Percentiles rank a stretch among this genome's conserved stretches.
These are phyloP conservation scores for Orthosia gracilis DNA, from an alignment of 2,888 invertebrate species.

Conservation along the genomic window DNA sequence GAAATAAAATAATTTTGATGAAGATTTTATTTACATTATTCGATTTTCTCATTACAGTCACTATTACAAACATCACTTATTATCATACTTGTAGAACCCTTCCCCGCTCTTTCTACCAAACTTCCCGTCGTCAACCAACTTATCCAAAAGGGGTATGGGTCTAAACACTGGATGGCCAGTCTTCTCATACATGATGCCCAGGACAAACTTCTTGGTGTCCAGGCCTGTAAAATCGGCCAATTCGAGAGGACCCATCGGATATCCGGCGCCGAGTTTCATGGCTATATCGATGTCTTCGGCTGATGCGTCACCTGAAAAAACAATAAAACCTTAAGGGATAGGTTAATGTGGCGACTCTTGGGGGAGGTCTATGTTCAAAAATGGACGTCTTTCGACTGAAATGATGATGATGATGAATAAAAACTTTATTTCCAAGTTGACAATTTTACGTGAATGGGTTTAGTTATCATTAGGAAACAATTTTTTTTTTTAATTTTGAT, in stretches of 20 bases:
- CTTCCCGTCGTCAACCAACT: slow-evolving; percentile 94
- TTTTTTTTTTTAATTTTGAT: too few relatives aligned
- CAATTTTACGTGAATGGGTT: too few relatives aligned
- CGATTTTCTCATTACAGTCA: not conserved
- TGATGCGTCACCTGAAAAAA: slow-evolving; percentile 91
- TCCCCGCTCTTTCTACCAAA: slow-evolving; percentile 95
- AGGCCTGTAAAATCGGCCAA: slow-evolving; percentile 96
- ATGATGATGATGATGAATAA: too few relatives aligned
- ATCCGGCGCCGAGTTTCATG: slow-evolving; percentile 96
- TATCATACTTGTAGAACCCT: slow-evolving; percentile 94
- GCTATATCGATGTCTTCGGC: slow-evolving; percentile 95
- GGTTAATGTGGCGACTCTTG: too few relatives aligned
- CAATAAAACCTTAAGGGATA: too few relatives aligned
- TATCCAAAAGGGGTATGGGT: slow-evolving; percentile 91
- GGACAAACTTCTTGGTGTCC: slow-evolving; percentile 93
- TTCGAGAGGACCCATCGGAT: slow-evolving; percentile 97
- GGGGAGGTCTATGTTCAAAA: too few relatives aligned
- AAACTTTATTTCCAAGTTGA: too few relatives aligned
- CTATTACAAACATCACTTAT: slow-evolving; percentile 48
- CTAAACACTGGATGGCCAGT: slow-evolving; percentile 81
- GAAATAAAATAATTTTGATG: slow-evolving; percentile 23
- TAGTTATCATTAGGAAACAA: too few relatives aligned
- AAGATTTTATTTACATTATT: slow-evolving; percentile 6
- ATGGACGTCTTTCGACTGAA: too few relatives aligned
- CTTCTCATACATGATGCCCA: slow-evolving; percentile 93